Conservation (phyloP, 2,888 invertebrate genomes). For the Erebia palarica region DNA sequence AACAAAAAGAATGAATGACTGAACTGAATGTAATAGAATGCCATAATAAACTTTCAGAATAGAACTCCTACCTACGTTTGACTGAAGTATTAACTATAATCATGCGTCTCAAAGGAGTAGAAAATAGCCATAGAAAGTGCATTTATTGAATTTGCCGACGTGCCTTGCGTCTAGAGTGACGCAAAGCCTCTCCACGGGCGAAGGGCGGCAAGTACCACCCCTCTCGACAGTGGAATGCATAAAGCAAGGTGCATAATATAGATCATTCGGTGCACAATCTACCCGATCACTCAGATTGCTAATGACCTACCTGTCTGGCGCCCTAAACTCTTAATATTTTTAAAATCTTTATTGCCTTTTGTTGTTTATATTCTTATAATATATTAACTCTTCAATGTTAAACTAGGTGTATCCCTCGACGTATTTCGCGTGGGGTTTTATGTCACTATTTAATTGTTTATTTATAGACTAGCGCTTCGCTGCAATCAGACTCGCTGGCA, state of each 20-base stretch:
- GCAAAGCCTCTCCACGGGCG: slow-evolving; percentile 9
- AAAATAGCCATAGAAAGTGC: slow-evolving; percentile 13
- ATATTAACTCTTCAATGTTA: too few species aligned
- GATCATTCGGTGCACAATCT: slow-evolving; percentile 13
- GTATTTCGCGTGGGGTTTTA: too few species aligned
- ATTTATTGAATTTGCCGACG: slow-evolving; percentile 23
- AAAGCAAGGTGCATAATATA: slow-evolving; percentile 27
- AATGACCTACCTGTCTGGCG: slow-evolving; percentile 17
- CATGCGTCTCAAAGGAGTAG: background rate
- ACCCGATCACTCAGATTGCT: slow-evolving; percentile 6
- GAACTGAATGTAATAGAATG: background rate
- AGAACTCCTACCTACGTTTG: background rate
- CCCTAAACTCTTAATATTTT: too few species aligned
- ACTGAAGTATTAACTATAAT: slow-evolving; percentile 5
- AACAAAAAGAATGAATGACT: too few species aligned
- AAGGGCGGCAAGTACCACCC: slow-evolving; percentile 22
- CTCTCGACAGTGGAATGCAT: slow-evolving; percentile 26
- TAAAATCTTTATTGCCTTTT: too few species aligned
- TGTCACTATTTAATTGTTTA: too few species aligned
- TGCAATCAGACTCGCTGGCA: too few species aligned
- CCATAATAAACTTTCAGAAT: too few species aligned
- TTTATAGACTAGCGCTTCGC: too few species aligned
- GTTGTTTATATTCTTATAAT: too few species aligned
- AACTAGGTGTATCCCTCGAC: too few species aligned
- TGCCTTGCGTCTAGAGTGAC: slow-evolving; percentile 15